Evolutionary conservation across 1,140 invertebrate genomes (phyloP).

Genomic region (Tetramorium alpestre): DNA sequence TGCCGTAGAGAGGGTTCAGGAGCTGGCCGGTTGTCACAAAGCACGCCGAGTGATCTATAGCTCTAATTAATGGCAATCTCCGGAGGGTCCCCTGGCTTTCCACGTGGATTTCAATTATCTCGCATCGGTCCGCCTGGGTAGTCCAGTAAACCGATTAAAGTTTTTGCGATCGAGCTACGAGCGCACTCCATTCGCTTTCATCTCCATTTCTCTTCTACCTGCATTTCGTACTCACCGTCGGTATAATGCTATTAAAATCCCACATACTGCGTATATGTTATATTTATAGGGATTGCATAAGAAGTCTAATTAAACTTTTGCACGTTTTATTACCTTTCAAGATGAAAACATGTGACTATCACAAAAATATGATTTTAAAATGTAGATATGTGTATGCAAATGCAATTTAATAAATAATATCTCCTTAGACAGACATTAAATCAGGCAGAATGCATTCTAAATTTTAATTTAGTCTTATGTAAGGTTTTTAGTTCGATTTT

Average conservation of each 20-base stretch:
- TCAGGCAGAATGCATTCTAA: background rate
- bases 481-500: background rate
- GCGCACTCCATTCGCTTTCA: constrained; percentile 53
- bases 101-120: constrained; percentile 81
- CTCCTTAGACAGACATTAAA: background rate
- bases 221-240: constrained; percentile 1
- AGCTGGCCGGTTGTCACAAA: constrained; percentile 77
- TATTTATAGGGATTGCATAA: constrained; percentile 40
- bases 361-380: background rate
- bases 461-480: background rate
- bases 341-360: background rate
- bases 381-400: background rate
- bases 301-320: constrained; percentile 38
- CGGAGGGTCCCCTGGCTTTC: constrained; percentile 74
- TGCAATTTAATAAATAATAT: background rate
- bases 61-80: constrained; percentile 81
- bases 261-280: constrained; percentile 20
- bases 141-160: constrained; percentile 75
- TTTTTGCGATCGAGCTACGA: constrained; percentile 67
- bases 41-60: constrained; percentile 77
- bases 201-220: constrained; percentile 48
- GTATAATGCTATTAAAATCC: constrained; percentile 51
- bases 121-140: constrained; percentile 64
- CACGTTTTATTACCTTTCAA: background rate
- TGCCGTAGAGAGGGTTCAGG: constrained; percentile 67